These are phyloP conservation scores for Chrysomallon squamiferum DNA, from an alignment of 1,140 invertebrate species.

Conservation along the genomic window DNA sequence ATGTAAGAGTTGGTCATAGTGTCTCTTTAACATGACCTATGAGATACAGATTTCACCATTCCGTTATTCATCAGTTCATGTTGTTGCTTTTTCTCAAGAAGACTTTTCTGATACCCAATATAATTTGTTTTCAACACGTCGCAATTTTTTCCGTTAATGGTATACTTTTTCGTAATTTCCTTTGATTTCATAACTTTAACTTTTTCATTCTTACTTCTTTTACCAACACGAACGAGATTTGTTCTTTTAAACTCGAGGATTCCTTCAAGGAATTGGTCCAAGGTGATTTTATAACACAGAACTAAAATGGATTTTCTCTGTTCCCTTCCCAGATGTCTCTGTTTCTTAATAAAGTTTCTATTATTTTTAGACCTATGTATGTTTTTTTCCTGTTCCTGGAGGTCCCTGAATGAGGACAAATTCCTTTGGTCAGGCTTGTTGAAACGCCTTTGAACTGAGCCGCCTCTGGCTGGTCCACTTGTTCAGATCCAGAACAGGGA, in stretches of 20 bases:
- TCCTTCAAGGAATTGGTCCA: slow-evolving; percentile 85
- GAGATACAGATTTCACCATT: too few species aligned
- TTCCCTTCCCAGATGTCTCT: slow-evolving; percentile 7
- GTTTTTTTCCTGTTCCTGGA: slow-evolving; percentile 58
- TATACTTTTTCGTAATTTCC: too few species aligned
- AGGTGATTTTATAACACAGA: slow-evolving; percentile 85
- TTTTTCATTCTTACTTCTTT: slow-evolving; percentile 54
- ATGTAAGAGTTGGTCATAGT: too few species aligned
- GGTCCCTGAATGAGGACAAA: slow-evolving; percentile 74
- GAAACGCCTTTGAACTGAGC: slow-evolving; percentile 63
- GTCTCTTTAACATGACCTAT: too few species aligned
- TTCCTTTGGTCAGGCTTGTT: slow-evolving; percentile 59
- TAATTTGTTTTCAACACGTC: too few species aligned
- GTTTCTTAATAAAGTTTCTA: slow-evolving; percentile 52
- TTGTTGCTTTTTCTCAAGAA: too few species aligned
- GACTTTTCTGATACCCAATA: too few species aligned
- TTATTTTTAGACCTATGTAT: slow-evolving; percentile 55
- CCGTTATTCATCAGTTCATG: too few species aligned
- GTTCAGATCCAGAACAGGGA: slow-evolving; percentile 10
- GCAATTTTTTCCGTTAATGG: too few species aligned
- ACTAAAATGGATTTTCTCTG: slow-evolving; percentile 73
- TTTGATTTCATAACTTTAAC: slow-evolving; percentile 27
- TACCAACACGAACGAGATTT: slow-evolving; percentile 24
- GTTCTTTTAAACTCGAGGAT: slow-evolving; percentile 14
- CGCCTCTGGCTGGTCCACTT: slow-evolving; percentile 50